Conservation (phyloP, 2,888 invertebrate species). For the Ditula angustiorana region DNA sequence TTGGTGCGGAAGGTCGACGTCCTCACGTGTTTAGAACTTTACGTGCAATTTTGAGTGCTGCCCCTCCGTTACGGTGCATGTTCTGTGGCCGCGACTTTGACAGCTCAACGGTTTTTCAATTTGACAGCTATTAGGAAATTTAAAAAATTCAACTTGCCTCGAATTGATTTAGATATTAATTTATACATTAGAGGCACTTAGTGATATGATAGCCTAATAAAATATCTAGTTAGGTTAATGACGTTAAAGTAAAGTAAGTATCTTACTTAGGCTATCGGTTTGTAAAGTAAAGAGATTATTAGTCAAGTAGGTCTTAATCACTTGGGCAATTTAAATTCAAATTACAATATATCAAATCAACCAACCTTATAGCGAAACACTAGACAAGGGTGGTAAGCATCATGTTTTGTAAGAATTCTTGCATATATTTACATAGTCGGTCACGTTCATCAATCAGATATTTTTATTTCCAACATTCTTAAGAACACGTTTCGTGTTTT, state of each 20-base stretch:
- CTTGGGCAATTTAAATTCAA: background rate
- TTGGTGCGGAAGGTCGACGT: conserved; percentile 82
- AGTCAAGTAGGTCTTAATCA: background rate
- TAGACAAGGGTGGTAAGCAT: background rate
- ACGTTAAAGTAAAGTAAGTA: background rate
- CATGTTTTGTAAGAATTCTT: background rate
- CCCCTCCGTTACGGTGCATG: background rate
- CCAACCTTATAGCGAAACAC: no score
- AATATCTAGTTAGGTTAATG: conserved; percentile 7
- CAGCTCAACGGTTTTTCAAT: background rate
- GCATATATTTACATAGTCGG: background rate
- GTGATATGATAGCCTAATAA: background rate
- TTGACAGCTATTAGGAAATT: no score
- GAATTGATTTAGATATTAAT: no score
- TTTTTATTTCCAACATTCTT: background rate
- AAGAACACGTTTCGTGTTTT: background rate
- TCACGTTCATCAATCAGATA: background rate
- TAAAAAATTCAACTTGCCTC: no score
- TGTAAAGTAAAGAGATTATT: background rate
- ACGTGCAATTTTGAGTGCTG: conserved; percentile 58
- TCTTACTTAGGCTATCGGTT: no score
- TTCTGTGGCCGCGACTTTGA: background rate
- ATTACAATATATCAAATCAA: background rate
- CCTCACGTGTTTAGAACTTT: conserved; percentile 73
- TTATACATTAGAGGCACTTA: background rate